Evolutionary conservation across 1,140 invertebrate genomes (phyloP), one percentile per base, ranked within the genome.

Genomic region (Mamestra configurata): DNA sequence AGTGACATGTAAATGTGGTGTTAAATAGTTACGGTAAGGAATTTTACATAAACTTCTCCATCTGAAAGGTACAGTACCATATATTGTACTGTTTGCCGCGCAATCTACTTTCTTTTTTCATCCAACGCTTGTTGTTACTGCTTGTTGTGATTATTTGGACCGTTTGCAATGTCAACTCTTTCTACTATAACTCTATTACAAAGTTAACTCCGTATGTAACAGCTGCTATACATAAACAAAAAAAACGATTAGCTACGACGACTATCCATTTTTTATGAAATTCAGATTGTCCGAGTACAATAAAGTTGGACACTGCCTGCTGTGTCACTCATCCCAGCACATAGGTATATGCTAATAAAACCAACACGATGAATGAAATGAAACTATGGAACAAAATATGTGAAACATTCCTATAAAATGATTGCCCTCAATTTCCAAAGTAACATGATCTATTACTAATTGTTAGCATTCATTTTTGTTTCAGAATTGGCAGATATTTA

Each of bases 101-200:
- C 83, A 86, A 83, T 88, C 82, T 81, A 83, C 82, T 84, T 87
- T 85, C 79, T 59, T 81, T 79, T 66, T 79, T 43, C 22, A 18
- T 11, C 35, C 57, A 53, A 66, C 75, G 75, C 61, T 77, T 77
- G 61, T 77, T 68, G 72, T 81, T 70, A 71, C 79, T 77, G 57
- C 57, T 78, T 59, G 8, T 84, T 77, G 18, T 76, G 27, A 68
- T 73, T 77, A 31, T 73, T 18, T 53, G 27, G 15, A 40, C 22
- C 40, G 27, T 24, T 57, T 22, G 53, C 53, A 27, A 57, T 57
- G 22, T 57, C 22, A 24, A 57, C 10, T 57, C 27, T 57, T 27
- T 27, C 43, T 0, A n/a, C 3, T 15, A 49, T 49, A 49, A 15
- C 15, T n/a, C 13, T 13, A 15, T 49, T 49, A 11, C 15, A 49